Evolutionary conservation across 2,888 invertebrate genomes (phyloP).

Genomic region (Apodemia mormo): DNA sequence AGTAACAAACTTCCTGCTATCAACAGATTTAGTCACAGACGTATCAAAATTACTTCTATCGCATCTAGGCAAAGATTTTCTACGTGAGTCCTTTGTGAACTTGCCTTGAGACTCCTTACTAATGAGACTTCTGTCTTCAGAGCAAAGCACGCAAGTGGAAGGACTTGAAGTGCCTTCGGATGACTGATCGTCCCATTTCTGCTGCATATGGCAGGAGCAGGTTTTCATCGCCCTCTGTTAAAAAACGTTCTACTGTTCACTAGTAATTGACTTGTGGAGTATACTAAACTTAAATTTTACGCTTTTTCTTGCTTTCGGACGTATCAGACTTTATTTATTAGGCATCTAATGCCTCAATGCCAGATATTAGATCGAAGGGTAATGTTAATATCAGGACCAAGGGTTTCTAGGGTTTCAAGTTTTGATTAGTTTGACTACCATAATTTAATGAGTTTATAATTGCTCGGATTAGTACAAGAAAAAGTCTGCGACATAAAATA

Average conservation of each 20-base stretch:
- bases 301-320: no score
- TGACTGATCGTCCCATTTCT: conserved; percentile 50
- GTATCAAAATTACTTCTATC: conserved; percentile 6
- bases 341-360: no score
- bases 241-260: conserved; percentile 55
- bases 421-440: no score
- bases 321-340: no score
- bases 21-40: conserved; percentile 40
- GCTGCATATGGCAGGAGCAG: conserved; percentile 54
- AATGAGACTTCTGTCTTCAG: conserved; percentile 48
- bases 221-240: conserved; percentile 61
- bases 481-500: no score
- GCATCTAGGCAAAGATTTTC: conserved; percentile 1
- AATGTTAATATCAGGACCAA: no score
- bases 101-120: conserved; percentile 23
- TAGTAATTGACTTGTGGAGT: conserved; percentile 24
- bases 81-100: neutral
- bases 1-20: conserved; percentile 37
- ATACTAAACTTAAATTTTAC: conserved; percentile 4
- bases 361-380: no score
- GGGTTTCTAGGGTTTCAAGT: no score
- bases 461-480: no score
- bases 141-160: conserved; percentile 65
- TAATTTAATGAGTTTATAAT: no score
- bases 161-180: conserved; percentile 59